Evolutionary conservation across 2,797 vertebrate genomes (phyloP).

Genomic region (Argya squamiceps): DNA sequence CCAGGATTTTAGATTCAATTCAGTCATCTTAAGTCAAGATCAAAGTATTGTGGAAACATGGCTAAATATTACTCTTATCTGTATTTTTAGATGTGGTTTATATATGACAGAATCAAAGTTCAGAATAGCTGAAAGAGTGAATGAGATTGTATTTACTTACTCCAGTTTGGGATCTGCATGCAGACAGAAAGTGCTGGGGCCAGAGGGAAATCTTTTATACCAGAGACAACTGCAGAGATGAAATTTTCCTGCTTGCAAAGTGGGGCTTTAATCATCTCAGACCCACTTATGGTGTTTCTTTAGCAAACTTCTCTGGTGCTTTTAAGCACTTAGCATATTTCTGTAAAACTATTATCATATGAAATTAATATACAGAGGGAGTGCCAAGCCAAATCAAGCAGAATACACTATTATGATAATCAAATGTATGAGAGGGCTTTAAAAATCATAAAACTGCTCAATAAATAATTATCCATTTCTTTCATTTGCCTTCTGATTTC

Average conservation of each 20-base stretch:
- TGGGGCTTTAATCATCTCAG: background rate
- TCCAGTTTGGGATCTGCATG: background rate
- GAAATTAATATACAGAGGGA: background rate
- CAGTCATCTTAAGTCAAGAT: background rate
- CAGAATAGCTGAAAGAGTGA: background rate
- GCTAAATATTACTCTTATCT: background rate
- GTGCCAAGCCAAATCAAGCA: background rate
- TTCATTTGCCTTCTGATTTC: background rate
- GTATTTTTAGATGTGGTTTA: background rate
- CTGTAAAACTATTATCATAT: slow-evolving; percentile 44
- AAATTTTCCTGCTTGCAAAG: slow-evolving; percentile 10
- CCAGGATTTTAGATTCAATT: background rate
- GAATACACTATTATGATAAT: background rate
- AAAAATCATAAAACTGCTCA: background rate
- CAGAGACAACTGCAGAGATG: slow-evolving; percentile 35
- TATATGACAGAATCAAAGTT: background rate
- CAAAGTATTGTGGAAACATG: background rate
- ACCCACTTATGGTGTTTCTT: background rate
- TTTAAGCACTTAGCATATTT: slow-evolving; percentile 34
- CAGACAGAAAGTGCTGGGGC: background rate
- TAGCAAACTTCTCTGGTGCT: background rate
- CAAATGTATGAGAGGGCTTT: background rate
- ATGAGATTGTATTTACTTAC: background rate
- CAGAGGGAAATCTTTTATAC: background rate
- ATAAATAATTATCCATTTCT: background rate